These are phyloP conservation scores for Dreissena rostriformis DNA, from an alignment of 1,140 invertebrate species.

Conservation along the genomic window DNA sequence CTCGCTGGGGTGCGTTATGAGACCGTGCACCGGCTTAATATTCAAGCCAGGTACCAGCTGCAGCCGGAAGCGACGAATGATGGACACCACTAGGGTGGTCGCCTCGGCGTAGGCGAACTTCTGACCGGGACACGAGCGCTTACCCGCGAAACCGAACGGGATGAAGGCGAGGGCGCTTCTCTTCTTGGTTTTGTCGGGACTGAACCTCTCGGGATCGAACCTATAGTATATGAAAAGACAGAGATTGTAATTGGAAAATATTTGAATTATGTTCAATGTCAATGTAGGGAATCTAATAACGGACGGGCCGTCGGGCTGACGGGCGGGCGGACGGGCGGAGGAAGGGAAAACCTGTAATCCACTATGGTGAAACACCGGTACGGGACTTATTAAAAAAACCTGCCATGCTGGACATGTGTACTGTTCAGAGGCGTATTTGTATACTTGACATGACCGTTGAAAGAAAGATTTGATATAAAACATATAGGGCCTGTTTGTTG, in stretches of 20 bases:
- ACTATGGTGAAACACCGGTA: too few species aligned
- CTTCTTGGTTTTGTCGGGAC: constrained; percentile 60
- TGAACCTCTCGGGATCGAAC: constrained; percentile 80
- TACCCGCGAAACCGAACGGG: constrained; percentile 80
- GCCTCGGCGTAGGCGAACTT: constrained; percentile 71
- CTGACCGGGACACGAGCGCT: constrained; percentile 75
- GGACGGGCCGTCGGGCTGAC: too few species aligned
- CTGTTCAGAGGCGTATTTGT: too few species aligned
- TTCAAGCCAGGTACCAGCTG: constrained; percentile 73
- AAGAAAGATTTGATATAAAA: too few species aligned
- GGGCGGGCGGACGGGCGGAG: too few species aligned
- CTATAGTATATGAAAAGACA: constrained; percentile 66
- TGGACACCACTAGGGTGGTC: constrained; percentile 59
- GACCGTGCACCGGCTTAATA: constrained; percentile 71
- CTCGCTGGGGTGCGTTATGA: constrained; percentile 75
- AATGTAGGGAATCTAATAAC: too few species aligned
- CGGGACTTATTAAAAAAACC: too few species aligned
- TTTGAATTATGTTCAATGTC: too few species aligned
- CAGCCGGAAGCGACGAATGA: constrained; percentile 70
- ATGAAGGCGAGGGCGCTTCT: constrained; percentile 67
- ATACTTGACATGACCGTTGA: too few species aligned
- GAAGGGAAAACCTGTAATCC: too few species aligned
- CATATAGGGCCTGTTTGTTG: too few species aligned
- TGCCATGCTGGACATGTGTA: too few species aligned
- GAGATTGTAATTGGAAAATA: constrained; percentile 57